Evolutionary conservation across 2,888 invertebrate species (phyloP).

Genomic region (Cryptus armator): DNA sequence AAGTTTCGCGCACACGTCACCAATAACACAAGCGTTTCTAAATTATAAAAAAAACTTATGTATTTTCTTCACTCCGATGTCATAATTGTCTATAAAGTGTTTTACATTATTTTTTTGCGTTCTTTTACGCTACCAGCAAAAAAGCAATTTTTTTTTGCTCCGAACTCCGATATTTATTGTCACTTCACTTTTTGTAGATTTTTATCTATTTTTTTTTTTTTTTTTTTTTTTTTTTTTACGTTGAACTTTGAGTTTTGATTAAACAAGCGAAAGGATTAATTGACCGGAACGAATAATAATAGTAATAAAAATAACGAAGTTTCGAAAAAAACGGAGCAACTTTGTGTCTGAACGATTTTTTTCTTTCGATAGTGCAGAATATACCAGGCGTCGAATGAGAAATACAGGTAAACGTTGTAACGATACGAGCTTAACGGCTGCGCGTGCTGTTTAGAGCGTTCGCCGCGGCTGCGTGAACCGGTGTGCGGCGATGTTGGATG

Average conservation of each 20-base stretch:
- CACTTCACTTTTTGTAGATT: slow-evolving; percentile 40
- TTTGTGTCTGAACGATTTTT: slow-evolving; percentile 8
- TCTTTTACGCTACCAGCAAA: not conserved
- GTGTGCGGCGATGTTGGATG: slow-evolving; percentile 78
- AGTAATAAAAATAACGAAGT: slow-evolving; percentile 12
- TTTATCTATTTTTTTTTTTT: slow-evolving; percentile 1
- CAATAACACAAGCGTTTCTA: slow-evolving; percentile 6
- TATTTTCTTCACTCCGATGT: slow-evolving; percentile 20
- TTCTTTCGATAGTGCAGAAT: slow-evolving; percentile 29
- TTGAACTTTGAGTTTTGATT: slow-evolving; percentile 9
- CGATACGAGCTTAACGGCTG: slow-evolving; percentile 66
- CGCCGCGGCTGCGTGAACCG: slow-evolving; percentile 84
- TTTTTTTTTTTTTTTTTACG: slow-evolving; percentile 5
- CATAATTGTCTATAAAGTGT: not conserved
- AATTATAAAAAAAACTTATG: not conserved
- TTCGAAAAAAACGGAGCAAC: slow-evolving; percentile 28
- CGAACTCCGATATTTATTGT: not conserved
- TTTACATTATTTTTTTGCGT: not conserved
- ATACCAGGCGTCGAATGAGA: slow-evolving; percentile 39
- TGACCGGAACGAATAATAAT: not conserved
- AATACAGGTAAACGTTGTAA: slow-evolving; percentile 32
- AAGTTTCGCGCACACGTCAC: slow-evolving; percentile 29
- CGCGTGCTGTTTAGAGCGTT: slow-evolving; percentile 75
- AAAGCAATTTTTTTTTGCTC: not conserved
- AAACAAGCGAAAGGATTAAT: slow-evolving; percentile 4